Conservation (phyloP, 2,113 vertebrate species). For the Oncorhynchus mykiss region DNA sequence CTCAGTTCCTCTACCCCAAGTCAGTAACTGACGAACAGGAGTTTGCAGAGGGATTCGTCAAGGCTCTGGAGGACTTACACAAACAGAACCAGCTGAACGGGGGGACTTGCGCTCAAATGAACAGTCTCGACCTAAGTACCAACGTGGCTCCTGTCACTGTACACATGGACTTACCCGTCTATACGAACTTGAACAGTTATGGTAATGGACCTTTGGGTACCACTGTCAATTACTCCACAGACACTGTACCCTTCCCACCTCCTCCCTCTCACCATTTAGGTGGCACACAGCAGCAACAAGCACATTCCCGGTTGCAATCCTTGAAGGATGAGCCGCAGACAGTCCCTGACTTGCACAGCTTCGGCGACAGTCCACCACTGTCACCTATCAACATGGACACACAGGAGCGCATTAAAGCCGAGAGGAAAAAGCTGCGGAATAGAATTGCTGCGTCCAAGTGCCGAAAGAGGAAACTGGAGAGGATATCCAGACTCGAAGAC, state of each 20-base stretch:
- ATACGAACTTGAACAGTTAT: conserved; percentile 77
- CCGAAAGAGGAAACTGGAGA: conserved; percentile 91
- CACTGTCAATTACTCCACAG: conserved; percentile 80
- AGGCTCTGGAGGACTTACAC: conserved; percentile 91
- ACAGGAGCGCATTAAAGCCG: conserved; percentile 91
- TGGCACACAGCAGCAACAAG: conserved; percentile 51
- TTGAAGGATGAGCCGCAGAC: conserved; percentile 93
- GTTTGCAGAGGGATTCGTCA: conserved; percentile 95
- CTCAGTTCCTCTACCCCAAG: conserved; percentile 86
- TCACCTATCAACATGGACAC: conserved; percentile 94
- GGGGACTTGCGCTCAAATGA: conserved; percentile 34
- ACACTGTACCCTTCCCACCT: conserved; percentile 78
- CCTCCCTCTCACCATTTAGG: conserved; percentile 71
- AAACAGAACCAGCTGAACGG: conserved; percentile 88
- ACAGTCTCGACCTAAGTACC: conserved; percentile 56
- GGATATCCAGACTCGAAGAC: conserved; percentile 94
- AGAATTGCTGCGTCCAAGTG: conserved; percentile 96
- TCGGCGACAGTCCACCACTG: conserved; percentile 88
- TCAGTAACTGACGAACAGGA: conserved; percentile 90
- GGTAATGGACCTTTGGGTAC: conserved; percentile 69
- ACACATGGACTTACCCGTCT: conserved; percentile 80
- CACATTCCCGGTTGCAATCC: conserved; percentile 68
- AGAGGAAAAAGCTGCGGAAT: conserved; percentile 91
- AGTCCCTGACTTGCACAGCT: conserved; percentile 90
- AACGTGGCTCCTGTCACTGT: conserved; percentile 61